These are phyloP conservation scores for Synchiropus splendidus DNA, from an alignment of 2,113 vertebrate genomes.

Conservation along the genomic window DNA sequence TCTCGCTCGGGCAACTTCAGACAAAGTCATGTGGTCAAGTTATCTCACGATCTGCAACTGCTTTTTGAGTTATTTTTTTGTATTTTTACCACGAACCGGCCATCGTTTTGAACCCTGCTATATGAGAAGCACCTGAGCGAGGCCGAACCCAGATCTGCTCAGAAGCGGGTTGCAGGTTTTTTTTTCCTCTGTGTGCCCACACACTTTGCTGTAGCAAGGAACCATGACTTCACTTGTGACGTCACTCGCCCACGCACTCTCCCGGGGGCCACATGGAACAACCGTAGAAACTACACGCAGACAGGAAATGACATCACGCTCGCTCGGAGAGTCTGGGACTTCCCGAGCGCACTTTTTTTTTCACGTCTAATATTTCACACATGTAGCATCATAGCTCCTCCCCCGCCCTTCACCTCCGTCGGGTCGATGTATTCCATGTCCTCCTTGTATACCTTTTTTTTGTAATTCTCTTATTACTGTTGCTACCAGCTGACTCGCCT, in stretches of 20 bases:
- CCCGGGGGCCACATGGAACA: conserved; percentile 7
- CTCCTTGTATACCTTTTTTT: conserved; percentile 41
- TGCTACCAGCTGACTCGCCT: conserved; percentile 1
- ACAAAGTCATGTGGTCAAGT: too few relatives aligned
- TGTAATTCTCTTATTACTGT: conserved; percentile 33
- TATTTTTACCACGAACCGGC: too few relatives aligned
- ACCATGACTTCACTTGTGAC: conserved; percentile 49
- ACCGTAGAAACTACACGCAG: conserved; percentile 20
- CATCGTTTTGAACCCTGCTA: too few relatives aligned
- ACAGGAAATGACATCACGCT: conserved; percentile 43
- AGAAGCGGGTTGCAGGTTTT: background rate
- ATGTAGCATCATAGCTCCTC: background rate
- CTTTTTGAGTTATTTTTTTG: too few relatives aligned
- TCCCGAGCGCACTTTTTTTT: conserved; percentile 30
- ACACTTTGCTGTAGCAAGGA: conserved; percentile 32
- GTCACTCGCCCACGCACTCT: conserved; percentile 34
- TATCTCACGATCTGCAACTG: too few relatives aligned
- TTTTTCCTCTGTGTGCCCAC: conserved; percentile 5
- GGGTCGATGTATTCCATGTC: too few relatives aligned
- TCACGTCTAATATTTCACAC: conserved; percentile 4
- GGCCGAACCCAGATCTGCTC: too few relatives aligned
- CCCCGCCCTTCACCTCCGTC: background rate
- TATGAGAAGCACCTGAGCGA: conserved; percentile 14
- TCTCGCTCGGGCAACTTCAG: too few relatives aligned
- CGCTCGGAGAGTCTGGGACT: conserved; percentile 40